Evolutionary conservation across 1,140 invertebrate genomes (phyloP).

Genomic region (Saccostrea glomerata): DNA sequence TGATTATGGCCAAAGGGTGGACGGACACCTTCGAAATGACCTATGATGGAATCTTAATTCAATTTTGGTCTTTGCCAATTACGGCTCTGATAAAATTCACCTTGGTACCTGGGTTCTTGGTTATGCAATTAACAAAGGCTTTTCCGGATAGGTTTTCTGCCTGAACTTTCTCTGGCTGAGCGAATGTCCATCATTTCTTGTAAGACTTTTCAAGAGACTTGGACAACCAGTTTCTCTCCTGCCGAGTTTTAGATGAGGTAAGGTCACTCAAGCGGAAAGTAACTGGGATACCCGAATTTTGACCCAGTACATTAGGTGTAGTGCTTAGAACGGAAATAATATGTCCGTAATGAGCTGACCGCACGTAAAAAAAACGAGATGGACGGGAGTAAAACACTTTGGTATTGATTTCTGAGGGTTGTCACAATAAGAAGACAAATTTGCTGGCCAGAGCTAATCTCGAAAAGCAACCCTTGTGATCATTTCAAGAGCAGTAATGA

Average conservation of each 20-base stretch:
- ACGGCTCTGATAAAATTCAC: background rate
- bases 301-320: background rate
- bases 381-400: background rate
- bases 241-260: background rate
- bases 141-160: background rate
- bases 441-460: background rate
- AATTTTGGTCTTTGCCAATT: constrained; percentile 36
- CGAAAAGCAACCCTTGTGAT: background rate
- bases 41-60: constrained; percentile 38
- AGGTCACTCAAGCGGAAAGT: background rate
- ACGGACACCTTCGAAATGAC: constrained; percentile 13
- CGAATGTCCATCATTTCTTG: constrained; percentile 27
- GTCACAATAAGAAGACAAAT: constrained; percentile 12
- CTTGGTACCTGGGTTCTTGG: constrained; percentile 4
- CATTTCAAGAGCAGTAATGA: constrained; percentile 9
- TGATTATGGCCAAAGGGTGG: constrained; percentile 35
- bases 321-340: background rate
- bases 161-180: constrained; percentile 6
- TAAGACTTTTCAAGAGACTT: constrained; percentile 2
- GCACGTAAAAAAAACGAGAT: background rate
- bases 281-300: constrained; percentile 15
- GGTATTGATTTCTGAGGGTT: background rate
- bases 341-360: constrained; percentile 20
- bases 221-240: background rate
- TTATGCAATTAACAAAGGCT: constrained; percentile 19